Percentiles rank a stretch among this genome's conserved stretches.
Evolutionary conservation across 2,888 invertebrate genomes (phyloP).

Genomic region (Cephalotes varians): DNA sequence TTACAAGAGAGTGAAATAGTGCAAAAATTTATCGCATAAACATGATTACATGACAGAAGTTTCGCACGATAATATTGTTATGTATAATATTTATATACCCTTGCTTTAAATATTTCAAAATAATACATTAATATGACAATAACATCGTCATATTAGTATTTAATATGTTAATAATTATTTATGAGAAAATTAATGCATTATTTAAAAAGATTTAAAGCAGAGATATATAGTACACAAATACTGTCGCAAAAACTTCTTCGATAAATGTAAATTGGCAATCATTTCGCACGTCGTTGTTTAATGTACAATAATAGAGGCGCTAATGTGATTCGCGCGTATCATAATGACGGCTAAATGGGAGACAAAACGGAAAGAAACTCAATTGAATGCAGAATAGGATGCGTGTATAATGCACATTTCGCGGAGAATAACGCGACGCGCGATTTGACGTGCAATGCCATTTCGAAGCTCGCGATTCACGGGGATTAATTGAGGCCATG

Average conservation of each 20-base stretch:
- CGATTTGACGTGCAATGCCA: constrained; percentile 26
- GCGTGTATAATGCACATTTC: constrained; percentile 35
- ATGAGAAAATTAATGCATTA: background rate
- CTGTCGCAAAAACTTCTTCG: background rate
- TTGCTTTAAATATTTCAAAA: background rate
- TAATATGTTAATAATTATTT: background rate
- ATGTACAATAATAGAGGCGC: background rate
- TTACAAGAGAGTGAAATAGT: background rate
- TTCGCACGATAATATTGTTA: background rate
- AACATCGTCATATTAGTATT: background rate
- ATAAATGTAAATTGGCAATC: constrained; percentile 11
- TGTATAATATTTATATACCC: too few relatives aligned
- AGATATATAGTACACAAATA: background rate
- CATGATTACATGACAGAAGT: background rate
- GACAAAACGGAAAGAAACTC: background rate
- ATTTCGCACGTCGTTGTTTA: background rate
- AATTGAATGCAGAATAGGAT: constrained; percentile 4
- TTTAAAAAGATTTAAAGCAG: background rate
- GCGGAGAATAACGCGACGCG: constrained; percentile 45
- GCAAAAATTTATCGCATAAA: background rate
- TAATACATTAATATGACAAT: background rate
- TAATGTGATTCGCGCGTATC: background rate
- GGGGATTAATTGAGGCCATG: constrained; percentile 61
- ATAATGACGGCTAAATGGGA: background rate
- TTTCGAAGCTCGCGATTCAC: constrained; percentile 47